Conservation (phyloP, 2,797 vertebrate species). For the Picus viridis region DNA sequence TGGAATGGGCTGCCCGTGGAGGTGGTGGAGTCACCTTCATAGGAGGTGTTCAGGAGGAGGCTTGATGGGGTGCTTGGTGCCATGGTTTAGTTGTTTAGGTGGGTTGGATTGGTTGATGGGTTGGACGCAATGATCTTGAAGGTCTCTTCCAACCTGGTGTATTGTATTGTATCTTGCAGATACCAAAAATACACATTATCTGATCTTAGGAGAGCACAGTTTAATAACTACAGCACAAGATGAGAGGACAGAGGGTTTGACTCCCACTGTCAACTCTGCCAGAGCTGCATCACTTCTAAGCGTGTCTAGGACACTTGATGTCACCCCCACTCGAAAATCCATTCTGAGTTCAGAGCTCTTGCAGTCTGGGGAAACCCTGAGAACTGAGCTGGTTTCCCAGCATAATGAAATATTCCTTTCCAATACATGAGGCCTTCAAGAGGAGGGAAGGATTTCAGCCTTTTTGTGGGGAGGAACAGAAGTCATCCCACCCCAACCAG, state of each 20-base stretch:
- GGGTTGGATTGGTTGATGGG: too few species aligned
- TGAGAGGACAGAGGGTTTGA: neutral
- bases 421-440: neutral
- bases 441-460: neutral
- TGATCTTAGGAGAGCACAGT: neutral
- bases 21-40: too few species aligned
- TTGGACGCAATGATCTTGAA: too few species aligned
- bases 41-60: too few species aligned
- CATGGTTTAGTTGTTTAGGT: too few species aligned
- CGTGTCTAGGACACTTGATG: neutral
- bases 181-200: slow-evolving; percentile 20
- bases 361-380: neutral
- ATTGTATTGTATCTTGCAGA: too few species aligned
- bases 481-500: neutral
- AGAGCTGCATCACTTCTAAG: neutral
- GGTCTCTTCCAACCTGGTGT: too few species aligned
- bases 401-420: neutral
- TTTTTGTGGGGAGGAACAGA: neutral
- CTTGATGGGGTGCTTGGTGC: too few species aligned
- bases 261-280: neutral
- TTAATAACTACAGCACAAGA: neutral
- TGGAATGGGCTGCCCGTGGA: too few species aligned
- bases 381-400: neutral
- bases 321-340: neutral
- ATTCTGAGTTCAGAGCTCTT: neutral